These are phyloP conservation scores for Notechis scutatus DNA, from an alignment of 2,113 vertebrate species.

Conservation along the genomic window DNA sequence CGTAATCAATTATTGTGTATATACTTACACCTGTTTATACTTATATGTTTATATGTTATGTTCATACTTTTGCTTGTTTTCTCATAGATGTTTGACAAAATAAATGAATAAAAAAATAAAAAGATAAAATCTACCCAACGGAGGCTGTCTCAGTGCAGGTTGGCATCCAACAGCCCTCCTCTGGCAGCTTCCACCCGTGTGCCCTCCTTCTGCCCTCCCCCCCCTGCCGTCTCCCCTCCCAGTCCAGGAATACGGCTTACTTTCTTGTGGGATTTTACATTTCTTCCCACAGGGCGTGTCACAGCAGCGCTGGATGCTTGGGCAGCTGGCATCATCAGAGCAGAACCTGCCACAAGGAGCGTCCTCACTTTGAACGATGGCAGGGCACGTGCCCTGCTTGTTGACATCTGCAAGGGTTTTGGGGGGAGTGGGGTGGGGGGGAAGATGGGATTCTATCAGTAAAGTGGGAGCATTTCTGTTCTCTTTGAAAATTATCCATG, in stretches of 20 bases:
- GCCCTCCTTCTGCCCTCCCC: neutral
- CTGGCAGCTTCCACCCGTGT: neutral
- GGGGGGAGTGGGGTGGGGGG: no score
- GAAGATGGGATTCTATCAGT: neutral
- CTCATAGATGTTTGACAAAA: no score
- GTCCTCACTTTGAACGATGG: accelerated
- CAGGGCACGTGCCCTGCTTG: neutral
- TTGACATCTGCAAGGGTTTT: neutral
- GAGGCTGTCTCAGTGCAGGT: neutral
- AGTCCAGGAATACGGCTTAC: neutral
- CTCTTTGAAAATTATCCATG: neutral
- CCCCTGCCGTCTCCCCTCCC: neutral
- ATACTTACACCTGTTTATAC: no score
- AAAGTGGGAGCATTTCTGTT: neutral
- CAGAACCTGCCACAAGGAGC: accelerated
- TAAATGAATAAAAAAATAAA: no score
- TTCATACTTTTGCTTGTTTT: no score
- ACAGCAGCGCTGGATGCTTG: neutral
- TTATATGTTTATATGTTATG: no score
- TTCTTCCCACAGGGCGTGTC: neutral
- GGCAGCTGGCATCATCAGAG: neutral
- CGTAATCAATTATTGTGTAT: no score
- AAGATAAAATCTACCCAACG: neutral
- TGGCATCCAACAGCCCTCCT: neutral
- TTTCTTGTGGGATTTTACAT: neutral